Base-by-base conservation (phyloP, 1,140 invertebrate genomes). In the Epicauta chinensis region DNA sequence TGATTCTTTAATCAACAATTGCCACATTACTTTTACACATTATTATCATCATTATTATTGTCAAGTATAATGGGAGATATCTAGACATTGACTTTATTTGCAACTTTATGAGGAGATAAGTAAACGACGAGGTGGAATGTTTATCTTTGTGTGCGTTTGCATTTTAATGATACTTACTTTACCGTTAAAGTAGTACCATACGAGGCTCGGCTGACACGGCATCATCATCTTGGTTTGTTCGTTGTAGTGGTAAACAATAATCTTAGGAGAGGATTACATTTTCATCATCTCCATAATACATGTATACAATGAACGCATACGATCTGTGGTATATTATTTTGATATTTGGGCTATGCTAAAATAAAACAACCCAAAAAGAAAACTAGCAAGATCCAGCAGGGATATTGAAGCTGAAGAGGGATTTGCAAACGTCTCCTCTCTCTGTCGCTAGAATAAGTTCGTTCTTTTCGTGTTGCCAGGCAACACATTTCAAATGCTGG, bases 201-300 rank as follows among this genome's bases (percentile, higher is more conserved):
- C 53, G 47, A 55, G n/a, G 53, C 53, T 55, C 50, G 49, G 35
- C 40, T 55, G 53, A 54, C 45, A 54, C 51, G 48, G 51, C 51
- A 41, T 43, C 49, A 23, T 17, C 44, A 47, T 43, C 51, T 58
- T 34, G 43, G 49, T 55, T 59, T 51, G 53, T 42, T 44, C 46
- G 40, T 47, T 40, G 40, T 53, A 34, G 30, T 39, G 45, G 46
- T 54, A 11, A 59, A 55, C 58, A 59, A 59, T 59, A 59, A 59
- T 59, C 58, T 59, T n/a, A n/a, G 41, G 50, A 56, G 51, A 56
- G 54, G 58, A 59, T 59, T 59, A 59, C 58, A 53, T 59, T 59
- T 59, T 59, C 58, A 56, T 59, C 58, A 59, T 59, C 58, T 59
- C 51, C 58, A 59, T 59, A 59, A 59, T 59, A 53, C 58, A 52